Base-by-base conservation (phyloP, 2,113 vertebrate species). In the Thunnus thynnus region DNA sequence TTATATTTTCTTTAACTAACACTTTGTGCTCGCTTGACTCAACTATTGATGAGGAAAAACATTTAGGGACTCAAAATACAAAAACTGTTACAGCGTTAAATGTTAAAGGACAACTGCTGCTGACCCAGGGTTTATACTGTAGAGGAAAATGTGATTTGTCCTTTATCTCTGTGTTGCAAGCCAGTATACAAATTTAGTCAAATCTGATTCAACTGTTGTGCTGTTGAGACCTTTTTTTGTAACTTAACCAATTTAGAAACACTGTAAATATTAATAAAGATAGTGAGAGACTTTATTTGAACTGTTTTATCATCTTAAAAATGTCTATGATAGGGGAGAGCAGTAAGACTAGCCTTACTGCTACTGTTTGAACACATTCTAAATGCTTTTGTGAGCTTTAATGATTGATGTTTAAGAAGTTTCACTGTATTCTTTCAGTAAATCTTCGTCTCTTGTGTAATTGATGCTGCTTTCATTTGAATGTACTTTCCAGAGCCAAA, bases 121-220 rank as follows among this genome's bases (percentile, higher is more conserved):
- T 41, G 36, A 41, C 22, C 46, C 20, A 25, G n/a, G n/a, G 56
- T 65, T 65, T 67, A 46, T 7, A 41, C 36, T 9, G 6, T 1
- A 54, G 36, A 6, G n/a, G n/a, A 18, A 44, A 72, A 14, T 9
- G 2, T 18, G 13, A 50, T 64, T 51, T n/a, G 3, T 14, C 8
- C 11, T 50, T 68, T 2, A 27, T 5, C 12, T 36, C 5, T 12
- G 47, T 63, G 3, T 62, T 54, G 36, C n/a, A 30, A 36, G 36
- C 25, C 41, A 10, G 46, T 14, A 3, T 27, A 41, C 36, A 41
- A 41, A 41, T 41, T 41, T 41, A 41, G 36, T 56, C 36, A 52
- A 22, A 32, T 83, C 47, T 64, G 22, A 76, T 46, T 46, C 62
- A 18, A 46, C 57, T 63, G 12, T 16, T 63, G 7, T 61, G 20